These are phyloP conservation scores for Orchesella cincta DNA, from an alignment of 1,140 invertebrate genomes.

Conservation along the genomic window DNA sequence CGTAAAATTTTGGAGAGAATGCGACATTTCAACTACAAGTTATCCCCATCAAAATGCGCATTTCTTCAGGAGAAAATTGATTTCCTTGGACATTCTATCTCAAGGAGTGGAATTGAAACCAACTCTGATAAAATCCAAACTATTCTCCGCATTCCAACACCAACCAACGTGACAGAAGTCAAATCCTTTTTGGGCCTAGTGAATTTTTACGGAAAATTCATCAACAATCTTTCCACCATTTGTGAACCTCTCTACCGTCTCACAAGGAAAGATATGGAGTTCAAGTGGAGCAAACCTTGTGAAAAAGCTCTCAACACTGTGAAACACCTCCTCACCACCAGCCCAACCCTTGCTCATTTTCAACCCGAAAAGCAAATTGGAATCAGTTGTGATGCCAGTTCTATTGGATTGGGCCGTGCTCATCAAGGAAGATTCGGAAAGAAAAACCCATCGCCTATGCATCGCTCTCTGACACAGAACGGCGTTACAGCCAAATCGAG, in stretches of 20 bases:
- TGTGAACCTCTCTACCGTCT: conserved; percentile 46
- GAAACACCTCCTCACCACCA: neutral
- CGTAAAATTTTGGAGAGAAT: conserved; percentile 46
- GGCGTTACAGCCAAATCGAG: conserved; percentile 55
- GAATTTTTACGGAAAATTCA: conserved; percentile 54
- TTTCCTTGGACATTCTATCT: conserved; percentile 56
- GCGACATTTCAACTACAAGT: conserved; percentile 5
- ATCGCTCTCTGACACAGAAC: conserved; percentile 54
- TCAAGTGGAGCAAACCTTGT: neutral
- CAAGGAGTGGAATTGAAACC: conserved; percentile 53
- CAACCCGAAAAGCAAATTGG: neutral
- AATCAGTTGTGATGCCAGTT: conserved; percentile 47
- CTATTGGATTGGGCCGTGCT: conserved; percentile 49
- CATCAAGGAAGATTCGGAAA: conserved; percentile 43
- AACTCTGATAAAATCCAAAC: conserved; percentile 54
- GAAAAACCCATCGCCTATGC: conserved; percentile 53
- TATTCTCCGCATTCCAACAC: conserved; percentile 49
- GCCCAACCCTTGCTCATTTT: conserved; percentile 16
- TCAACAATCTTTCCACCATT: conserved; percentile 51
- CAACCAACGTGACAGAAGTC: conserved; percentile 49
- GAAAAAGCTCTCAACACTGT: neutral
- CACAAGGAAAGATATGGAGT: conserved; percentile 42
- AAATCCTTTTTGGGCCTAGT: conserved; percentile 52
- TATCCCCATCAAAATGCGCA: conserved; percentile 53
- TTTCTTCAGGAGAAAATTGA: conserved; percentile 52